Base-by-base conservation (phyloP, 37 sponge, comb jelly and placozoan species). In the Ephydatia muelleri region DNA sequence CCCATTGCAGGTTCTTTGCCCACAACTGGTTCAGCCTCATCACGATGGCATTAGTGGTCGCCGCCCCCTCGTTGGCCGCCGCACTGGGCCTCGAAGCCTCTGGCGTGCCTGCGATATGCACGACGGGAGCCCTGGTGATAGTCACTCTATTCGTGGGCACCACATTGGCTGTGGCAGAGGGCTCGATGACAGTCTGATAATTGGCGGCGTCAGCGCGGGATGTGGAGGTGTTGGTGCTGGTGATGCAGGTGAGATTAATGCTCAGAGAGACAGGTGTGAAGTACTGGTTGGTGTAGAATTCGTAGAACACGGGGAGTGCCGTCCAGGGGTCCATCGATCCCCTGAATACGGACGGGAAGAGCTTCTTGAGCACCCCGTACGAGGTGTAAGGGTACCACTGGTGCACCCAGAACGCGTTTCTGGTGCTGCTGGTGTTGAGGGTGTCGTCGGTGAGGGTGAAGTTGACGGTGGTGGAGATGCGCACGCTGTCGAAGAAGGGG, bases 301-400 rank as follows among this genome's bases (percentile, higher is more conserved):
- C 14, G 19, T 57, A 57, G 12, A 57, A 57, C 14, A 57, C 57
- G 57, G 57, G 57, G 57, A 57, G 12, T 14, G 57, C 12, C 57
- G 57, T 57, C 57, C 57, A 57, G 57, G 57, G 57, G 57, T 57
- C 57, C 57, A 57, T 57, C 0, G 57, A 57, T 4, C 57, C 57
- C 57, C 57, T 57, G 57, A 57, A 57, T 14, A 57, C 57, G 19
- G 57, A 14, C 57, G 57, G 57, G 57, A 57, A 57, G 12, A 57
- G 57, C 57, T 57, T 57, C 57, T 14, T 4, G 19, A 57, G 57
- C 19, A 57, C 57, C 19, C 57, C 57, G 57, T 57, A 57, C 19
- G 57, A 57, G 57, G 57, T 57, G 57, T 57, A 57, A 57, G 57
- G 57, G 57, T 57, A 57, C 57, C 57, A 57, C 57, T 57, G 57